Percentiles rank a stretch among this genome's conserved stretches.
These are phyloP conservation scores for Urocynchramus pylzowi DNA, from an alignment of 2,113 vertebrate genomes.

Conservation along the genomic window DNA sequence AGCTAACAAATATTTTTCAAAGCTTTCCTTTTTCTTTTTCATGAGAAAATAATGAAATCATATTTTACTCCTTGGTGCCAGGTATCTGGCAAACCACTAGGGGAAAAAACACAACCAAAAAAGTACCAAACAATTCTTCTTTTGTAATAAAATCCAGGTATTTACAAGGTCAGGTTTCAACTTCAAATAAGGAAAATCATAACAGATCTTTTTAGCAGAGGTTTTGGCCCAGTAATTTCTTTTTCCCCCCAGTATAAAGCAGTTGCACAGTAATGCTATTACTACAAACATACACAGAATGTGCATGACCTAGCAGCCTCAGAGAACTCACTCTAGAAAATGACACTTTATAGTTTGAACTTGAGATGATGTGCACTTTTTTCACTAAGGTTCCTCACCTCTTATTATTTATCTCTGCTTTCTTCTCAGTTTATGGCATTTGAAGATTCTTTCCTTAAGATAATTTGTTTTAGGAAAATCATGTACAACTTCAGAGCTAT, in stretches of 20 bases:
- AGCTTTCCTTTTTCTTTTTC: background rate
- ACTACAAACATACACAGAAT: background rate
- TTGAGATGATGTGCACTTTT: background rate
- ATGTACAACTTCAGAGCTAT: background rate
- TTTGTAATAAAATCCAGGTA: constrained; percentile 30
- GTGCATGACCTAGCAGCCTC: background rate
- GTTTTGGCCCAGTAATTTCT: background rate
- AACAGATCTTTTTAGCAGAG: background rate
- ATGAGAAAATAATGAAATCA: background rate
- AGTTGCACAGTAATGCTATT: background rate
- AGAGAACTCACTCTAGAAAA: background rate
- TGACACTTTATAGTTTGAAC: background rate
- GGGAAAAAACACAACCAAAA: background rate
- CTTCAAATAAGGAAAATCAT: constrained; percentile 16
- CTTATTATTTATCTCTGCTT: background rate
- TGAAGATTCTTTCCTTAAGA: background rate
- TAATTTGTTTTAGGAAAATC: background rate
- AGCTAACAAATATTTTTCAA: background rate
- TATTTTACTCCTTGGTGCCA: background rate
- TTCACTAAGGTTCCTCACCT: background rate
- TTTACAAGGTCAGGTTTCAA: constrained; percentile 52
- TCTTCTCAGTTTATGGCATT: background rate
- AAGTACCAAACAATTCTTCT: background rate
- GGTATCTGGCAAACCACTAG: background rate
- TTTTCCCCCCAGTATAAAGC: background rate